Evolutionary conservation across 2,113 vertebrate species (phyloP).

Genomic region (Eptesicus fuscus): DNA sequence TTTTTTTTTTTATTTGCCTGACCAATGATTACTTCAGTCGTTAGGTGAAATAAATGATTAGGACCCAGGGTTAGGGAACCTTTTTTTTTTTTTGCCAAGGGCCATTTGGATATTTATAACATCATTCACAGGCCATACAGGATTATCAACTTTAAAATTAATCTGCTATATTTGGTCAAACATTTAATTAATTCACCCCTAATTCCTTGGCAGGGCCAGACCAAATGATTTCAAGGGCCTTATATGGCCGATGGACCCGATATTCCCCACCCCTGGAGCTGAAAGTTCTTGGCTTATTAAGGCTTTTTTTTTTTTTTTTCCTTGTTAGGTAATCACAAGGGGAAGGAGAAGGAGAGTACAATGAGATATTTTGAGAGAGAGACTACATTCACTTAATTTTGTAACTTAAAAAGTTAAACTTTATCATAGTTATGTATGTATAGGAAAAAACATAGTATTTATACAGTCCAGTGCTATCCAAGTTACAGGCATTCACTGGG

Average conservation of each 20-base stretch:
- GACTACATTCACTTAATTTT: neutral
- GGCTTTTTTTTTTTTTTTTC: neutral
- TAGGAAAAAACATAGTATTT: neutral
- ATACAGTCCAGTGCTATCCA: no score
- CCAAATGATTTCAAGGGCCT: no score
- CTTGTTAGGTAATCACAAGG: neutral
- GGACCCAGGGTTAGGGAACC: neutral
- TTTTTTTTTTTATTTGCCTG: conserved; percentile 81
- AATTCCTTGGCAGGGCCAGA: no score
- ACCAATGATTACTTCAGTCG: conserved; percentile 59
- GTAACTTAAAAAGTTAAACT: neutral
- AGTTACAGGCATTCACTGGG: neutral
- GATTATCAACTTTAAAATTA: no score
- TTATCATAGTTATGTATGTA: neutral
- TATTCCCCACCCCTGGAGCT: no score
- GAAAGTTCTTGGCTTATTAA: neutral
- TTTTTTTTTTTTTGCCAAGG: no score
- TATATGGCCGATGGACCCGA: no score
- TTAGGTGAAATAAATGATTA: neutral
- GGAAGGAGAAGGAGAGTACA: neutral
- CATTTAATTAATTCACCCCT: no score
- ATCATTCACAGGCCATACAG: no score
- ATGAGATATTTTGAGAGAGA: neutral
- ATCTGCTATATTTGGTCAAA: no score
- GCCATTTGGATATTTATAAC: no score